Evolutionary conservation across 2,888 invertebrate genomes (phyloP).

Genomic region (Brachycybe producta): DNA sequence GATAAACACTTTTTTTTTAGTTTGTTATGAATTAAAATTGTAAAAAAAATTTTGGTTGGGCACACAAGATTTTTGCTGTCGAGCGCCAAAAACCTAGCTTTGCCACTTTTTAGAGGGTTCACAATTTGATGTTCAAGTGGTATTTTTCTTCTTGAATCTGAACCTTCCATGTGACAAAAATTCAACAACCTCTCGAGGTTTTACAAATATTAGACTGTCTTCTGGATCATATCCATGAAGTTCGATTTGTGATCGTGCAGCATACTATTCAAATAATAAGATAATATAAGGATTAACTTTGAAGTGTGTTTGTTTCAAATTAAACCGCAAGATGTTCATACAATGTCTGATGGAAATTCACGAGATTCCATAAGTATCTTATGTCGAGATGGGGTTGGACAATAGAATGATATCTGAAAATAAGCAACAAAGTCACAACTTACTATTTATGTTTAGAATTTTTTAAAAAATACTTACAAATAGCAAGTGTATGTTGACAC

Average conservation of each 20-base stretch:
- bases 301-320: constrained; percentile 2
- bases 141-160: no score
- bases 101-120: no score
- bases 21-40: constrained; percentile 9
- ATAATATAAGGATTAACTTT: neutral
- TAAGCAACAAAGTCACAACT: constrained; percentile 1
- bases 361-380: constrained; percentile 43
- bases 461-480: constrained; percentile 30
- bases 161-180: no score
- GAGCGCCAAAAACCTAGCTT: no score
- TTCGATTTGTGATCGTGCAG: constrained; percentile 40
- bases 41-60: no score
- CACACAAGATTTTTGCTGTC: no score
- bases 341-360: constrained; percentile 45
- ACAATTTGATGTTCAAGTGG: no score
- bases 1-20: no score
- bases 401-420: constrained; percentile 41
- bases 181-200: constrained; percentile 34
- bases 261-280: constrained; percentile 35
- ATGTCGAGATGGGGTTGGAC: constrained; percentile 38
- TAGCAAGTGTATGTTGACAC: constrained; percentile 44
- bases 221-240: constrained; percentile 38
- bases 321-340: constrained; percentile 24
- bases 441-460: neutral
- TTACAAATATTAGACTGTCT: constrained; percentile 35